Evolutionary conservation across 2,113 vertebrate species (phyloP), one percentile per base, ranked within the genome.

Genomic region (Conger conger): DNA sequence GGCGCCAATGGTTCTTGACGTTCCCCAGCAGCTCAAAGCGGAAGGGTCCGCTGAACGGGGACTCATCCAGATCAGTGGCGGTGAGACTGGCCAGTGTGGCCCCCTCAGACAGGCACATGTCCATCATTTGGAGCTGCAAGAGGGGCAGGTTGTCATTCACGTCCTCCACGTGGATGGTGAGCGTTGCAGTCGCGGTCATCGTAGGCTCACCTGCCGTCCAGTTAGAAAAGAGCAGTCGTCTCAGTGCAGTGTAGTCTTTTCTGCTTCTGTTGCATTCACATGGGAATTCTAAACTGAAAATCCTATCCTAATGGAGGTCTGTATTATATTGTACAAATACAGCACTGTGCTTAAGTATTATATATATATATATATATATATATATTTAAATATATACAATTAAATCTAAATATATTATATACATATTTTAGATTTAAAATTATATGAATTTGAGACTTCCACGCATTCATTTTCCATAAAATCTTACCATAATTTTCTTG

Each of bases 161-260:
- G 68, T 92, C 89, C 0, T 0, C 16, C 3, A 94, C 1, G 0
- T 38, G 1, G 53, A 94, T 91, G 0, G 8, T 86, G 1, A 93
- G 87, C 1, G 89, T 91, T 30, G 87, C 89, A 2, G 93, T 93
- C n/a, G 87, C 82, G 0, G 93, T 94, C 91, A 87, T 35, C 23
- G 81, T 87, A 36, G 93, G 92, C n/a, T 38, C 0, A 23, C 91
- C 94, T 95, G 85, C n/a, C n/a, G 3, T 73, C 16, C 35, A 86
- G n/a, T 87, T 54, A 86, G 23, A 84, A 1, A 37, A 3, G 3
- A n/a, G 45, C 11, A 50, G 45, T 50, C 15, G 15, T 50, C 9
- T 1, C 45, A 50, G 15, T 50, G 45, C 45, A 50, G 45, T 7
- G 9, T 50, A 50, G 45, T 15, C 3, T 76, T 76, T 35, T 15